phyloP scores from a whole-genome alignment of 2,888 invertebrate genomes.

The Aphodius sticticus region DNA sequence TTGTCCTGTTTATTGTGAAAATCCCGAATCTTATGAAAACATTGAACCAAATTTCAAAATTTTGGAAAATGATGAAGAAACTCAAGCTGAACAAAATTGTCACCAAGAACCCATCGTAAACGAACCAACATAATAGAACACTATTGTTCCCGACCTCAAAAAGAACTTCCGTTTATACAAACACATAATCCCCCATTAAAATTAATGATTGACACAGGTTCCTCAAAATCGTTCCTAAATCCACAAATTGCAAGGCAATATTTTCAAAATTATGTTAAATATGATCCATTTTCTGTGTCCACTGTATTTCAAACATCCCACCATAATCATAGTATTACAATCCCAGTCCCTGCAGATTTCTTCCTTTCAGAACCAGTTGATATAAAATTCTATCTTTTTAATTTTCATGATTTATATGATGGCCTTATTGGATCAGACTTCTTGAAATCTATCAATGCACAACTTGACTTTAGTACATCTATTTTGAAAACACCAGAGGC shows the following conservation, averaged over 20 bases:
- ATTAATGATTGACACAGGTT: neutral
- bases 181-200: neutral
- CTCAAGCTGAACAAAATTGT: neutral
- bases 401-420: neutral
- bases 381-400: neutral
- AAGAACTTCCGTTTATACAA: neutral
- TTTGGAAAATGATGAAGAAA: neutral
- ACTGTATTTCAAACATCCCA: neutral
- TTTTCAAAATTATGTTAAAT: neutral
- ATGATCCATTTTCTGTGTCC: neutral
- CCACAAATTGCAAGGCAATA: neutral
- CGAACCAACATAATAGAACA: neutral
- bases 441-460: neutral
- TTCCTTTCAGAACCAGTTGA: neutral
- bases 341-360: neutral
- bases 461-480: neutral
- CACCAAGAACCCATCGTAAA: neutral
- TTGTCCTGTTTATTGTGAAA: too few relatives aligned
- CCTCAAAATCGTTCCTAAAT: too few relatives aligned
- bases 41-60: neutral
- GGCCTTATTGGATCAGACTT: neutral
- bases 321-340: neutral
- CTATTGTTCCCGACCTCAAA: neutral
- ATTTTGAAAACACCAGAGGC: neutral
- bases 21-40: neutral